Conservation (phyloP, 2,113 vertebrate genomes). For the Montifringilla adamsi region DNA sequence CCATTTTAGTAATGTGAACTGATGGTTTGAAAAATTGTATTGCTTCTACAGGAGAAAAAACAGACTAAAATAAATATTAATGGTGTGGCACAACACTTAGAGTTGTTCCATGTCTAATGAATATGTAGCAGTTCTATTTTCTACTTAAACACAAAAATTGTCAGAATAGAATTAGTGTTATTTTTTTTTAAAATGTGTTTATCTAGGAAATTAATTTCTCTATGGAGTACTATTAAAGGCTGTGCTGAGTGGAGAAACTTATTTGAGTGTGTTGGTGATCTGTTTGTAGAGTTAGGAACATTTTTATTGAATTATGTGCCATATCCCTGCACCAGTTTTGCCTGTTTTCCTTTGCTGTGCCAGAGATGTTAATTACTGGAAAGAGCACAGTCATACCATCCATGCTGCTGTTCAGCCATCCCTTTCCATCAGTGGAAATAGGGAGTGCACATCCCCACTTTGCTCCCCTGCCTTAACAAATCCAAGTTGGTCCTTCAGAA, state of each 20-base stretch:
- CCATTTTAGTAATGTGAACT: not conserved
- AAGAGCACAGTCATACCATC: not conserved
- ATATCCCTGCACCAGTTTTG: not conserved
- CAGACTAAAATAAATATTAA: conserved; percentile 33
- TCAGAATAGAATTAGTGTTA: not conserved
- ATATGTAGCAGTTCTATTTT: conserved; percentile 27
- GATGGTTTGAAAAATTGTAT: not conserved
- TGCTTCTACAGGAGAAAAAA: not conserved
- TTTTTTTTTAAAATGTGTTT: not conserved
- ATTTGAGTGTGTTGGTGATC: not conserved
- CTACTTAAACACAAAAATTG: not conserved
- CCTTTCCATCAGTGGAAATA: not conserved
- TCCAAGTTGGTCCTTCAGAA: not conserved
- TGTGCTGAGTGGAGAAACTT: not conserved
- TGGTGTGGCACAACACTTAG: not conserved
- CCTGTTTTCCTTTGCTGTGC: not conserved
- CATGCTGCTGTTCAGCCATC: not conserved
- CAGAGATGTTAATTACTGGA: not conserved
- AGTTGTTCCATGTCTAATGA: conserved; percentile 1
- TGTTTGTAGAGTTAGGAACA: not conserved
- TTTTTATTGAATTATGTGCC: not conserved
- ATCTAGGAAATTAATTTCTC: conserved; percentile 15
- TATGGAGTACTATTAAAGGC: not conserved
- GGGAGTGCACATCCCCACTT: accelerated
- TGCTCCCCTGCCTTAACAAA: not conserved